Percentiles rank a stretch among this genome's conserved stretches.
Evolutionary conservation across 2,888 invertebrate genomes (phyloP).

Genomic region (Melipona bicolor): DNA sequence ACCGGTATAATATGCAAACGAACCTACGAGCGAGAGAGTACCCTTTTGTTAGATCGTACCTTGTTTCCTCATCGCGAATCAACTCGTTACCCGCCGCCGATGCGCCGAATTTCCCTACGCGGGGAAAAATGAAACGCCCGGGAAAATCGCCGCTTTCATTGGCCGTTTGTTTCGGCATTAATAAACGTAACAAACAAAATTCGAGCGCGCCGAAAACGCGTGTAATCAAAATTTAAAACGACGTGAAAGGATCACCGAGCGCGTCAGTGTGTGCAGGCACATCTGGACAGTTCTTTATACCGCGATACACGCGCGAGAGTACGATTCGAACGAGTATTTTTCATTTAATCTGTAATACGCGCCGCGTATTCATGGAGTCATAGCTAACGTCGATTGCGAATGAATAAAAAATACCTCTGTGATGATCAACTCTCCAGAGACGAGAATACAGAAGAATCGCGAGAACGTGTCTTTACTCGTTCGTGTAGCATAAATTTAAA

Average conservation of each 20-base stretch:
- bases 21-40: neutral
- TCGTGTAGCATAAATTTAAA: no score
- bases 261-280: no score
- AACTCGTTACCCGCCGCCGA: conserved; percentile 12
- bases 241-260: neutral
- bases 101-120: neutral
- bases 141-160: neutral
- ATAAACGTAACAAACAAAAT: conserved; percentile 4
- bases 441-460: no score
- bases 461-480: no score
- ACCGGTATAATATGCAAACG: conserved; percentile 10
- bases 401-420: no score
- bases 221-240: neutral
- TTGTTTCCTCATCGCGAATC: conserved; percentile 6
- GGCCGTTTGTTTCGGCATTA: neutral
- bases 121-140: neutral
- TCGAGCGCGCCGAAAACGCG: neutral
- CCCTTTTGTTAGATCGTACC: conserved; percentile 4
- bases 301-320: no score
- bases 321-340: no score
- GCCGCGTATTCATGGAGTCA: no score
- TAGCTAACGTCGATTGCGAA: no score
- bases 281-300: no score
- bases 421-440: no score
- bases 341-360: no score